These are phyloP conservation scores for Drosophila mojavensis DNA, from an alignment of 1,140 invertebrate genomes.

Conservation along the genomic window DNA sequence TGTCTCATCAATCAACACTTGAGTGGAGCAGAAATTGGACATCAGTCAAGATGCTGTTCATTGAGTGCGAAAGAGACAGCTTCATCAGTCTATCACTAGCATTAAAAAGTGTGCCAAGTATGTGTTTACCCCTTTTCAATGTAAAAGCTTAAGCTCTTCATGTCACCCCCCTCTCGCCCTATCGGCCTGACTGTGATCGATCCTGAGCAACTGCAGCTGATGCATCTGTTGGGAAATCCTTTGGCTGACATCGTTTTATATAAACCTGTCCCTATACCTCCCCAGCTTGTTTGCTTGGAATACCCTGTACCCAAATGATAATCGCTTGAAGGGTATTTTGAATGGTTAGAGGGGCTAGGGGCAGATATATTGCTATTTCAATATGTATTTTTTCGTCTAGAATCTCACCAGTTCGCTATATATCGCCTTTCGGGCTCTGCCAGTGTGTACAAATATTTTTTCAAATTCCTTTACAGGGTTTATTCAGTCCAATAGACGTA, in stretches of 20 bases:
- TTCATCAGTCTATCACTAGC: background rate
- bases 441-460: too few species aligned
- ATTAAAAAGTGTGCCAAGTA: background rate
- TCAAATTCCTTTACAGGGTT: too few species aligned
- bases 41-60: background rate
- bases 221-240: background rate
- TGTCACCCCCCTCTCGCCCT: background rate
- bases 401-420: too few species aligned
- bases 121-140: background rate
- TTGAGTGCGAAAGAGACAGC: conserved; percentile 4
- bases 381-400: too few species aligned
- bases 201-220: conserved; percentile 6
- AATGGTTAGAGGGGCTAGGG: too few species aligned
- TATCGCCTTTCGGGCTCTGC: too few species aligned
- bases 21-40: background rate
- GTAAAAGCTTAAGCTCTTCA: background rate
- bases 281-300: too few species aligned
- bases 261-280: background rate
- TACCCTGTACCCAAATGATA: background rate
- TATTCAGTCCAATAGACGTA: too few species aligned
- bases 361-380: too few species aligned
- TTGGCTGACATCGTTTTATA: background rate
- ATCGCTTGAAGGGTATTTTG: background rate
- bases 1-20: background rate
- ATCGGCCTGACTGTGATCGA: conserved; percentile 9